Evolutionary conservation across 1,140 invertebrate species (phyloP), one percentile per base, ranked within the genome.

Genomic region (Diploscapter pachys): DNA sequence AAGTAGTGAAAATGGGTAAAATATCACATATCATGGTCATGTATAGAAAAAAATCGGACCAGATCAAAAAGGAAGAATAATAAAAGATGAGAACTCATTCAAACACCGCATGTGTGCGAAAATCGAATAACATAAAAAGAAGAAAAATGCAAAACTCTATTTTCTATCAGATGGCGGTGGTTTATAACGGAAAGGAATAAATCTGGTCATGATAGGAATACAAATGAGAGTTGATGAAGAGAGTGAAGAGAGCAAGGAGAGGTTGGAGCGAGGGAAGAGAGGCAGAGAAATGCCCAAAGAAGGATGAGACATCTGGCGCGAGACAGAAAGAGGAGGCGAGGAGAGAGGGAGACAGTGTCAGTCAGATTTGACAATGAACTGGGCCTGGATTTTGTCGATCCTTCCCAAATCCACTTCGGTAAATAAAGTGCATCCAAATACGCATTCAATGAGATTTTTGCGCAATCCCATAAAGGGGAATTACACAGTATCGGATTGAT

Each of bases 211-310:
- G 31, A 52, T 5, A 50, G 63, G 48, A 6, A 48, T 49, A 9
- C 31, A 53, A 66, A 6, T 11, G 9, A 50, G 51, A 5, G 4
- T 52, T 50, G 3, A 8, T n/a, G 49, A 11, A 52, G 13, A 6
- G 50, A 67, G n/a, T n/a, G 11, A 67, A 11, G 57, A 31, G 57
- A 31, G 57, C 4, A 48, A 54, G 48, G 65, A 67, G 6, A 67
- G 65, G 52, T 52, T 53, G 65, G 52, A n/a, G 57, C 1, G 57
- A 54, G 57, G 5, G 51, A 53, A 55, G 31, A 67, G 65, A 67
- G 11, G 51, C 13, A 53, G 65, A 8, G 51, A 57, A 4, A 69
- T 4, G 54, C 4, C 3, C 31, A 49, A n/a, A 56, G 67, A 31
- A 56, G 67, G n/a, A 69, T 54, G 67, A 8, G 53, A 48, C 67